Base-by-base conservation (phyloP, 2,797 vertebrate genomes). In the Ctenopoma kingsleyae region DNA sequence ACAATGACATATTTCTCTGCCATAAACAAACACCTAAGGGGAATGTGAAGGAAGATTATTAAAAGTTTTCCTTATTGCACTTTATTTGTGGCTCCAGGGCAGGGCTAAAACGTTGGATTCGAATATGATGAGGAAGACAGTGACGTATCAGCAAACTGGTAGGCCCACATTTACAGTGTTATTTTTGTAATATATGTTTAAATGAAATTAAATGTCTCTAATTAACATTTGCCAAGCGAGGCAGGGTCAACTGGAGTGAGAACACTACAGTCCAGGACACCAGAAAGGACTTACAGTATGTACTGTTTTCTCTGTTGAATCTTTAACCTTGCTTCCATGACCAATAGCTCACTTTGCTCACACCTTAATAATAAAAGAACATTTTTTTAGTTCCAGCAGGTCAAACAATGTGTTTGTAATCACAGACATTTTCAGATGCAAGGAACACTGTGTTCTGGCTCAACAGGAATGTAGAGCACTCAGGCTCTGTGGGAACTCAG, bases 11-110 rank as follows among this genome's bases (percentile, higher is more conserved):
- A 85, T 91, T 80, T 81, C 81, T 74, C 79, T 87, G 83, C 86
- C 85, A 86, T 43, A 76, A 75, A 87, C 71, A 91, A 90, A 87
- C 84, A 87, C 88, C 88, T 80, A 62, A 82, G 80, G 85, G 81
- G 74, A 74, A 78, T 78, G 80, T 67, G 60, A 85, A 80, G 83
- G 67, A 65, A 87, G 84, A 84, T 93, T 93, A 94, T 94, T 93
- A 92, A 93, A 93, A 93, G 90, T 93, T 93, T 90, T 84, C 61
- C 85, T 91, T 92, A 92, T 93, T 94, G 90, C 84, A 71, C 92
- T 93, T 92, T 91, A 92, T 94, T 90, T 91, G 85, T 92, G 82
- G 90, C 93, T 93, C 76, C 40, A 75, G 88, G 91, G 86, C 60
- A 63, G 83, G 67, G 81, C 58, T 82, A 82, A 81, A 86, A 78